phyloP scores from a whole-genome alignment of 2,888 invertebrate species.

The Geophilus truncorum region DNA sequence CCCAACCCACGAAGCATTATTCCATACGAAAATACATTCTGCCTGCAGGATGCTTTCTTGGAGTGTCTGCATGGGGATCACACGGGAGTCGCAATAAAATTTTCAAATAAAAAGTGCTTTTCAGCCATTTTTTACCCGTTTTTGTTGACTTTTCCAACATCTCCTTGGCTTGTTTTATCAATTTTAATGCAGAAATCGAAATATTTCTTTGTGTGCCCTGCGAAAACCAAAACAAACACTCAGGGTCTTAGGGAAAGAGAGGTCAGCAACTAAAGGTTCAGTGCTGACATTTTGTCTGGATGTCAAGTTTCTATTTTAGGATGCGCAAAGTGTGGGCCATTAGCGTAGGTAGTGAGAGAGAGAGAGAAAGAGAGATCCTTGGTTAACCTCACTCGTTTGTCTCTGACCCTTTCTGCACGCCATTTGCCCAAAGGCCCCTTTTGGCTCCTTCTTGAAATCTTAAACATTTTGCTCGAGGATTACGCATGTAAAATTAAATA shows the following conservation, averaged over 20 bases:
- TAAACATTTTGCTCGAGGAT: not conserved
- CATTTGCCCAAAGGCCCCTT: not conserved
- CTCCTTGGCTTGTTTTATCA: not conserved
- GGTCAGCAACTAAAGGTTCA: not conserved
- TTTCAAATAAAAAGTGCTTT: slow-evolving; percentile 27
- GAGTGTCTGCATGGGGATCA: not conserved
- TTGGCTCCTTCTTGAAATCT: not conserved
- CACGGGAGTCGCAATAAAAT: not conserved
- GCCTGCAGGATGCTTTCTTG: not conserved
- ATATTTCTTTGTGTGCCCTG: not conserved
- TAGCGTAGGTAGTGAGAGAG: not conserved
- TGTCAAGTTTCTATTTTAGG: slow-evolving; percentile 1
- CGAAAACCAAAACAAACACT: slow-evolving; percentile 8
- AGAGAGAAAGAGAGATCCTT: not conserved
- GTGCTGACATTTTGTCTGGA: not conserved
- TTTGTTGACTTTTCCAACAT: not conserved
- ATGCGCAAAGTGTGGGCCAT: not conserved
- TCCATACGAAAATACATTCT: not conserved
- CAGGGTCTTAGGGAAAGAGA: not conserved
- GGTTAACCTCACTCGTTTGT: slow-evolving; percentile 27
- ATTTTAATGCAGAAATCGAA: not conserved
- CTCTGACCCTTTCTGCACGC: slow-evolving; percentile 8
- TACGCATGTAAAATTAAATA: slow-evolving; percentile 19
- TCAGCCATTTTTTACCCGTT: not conserved
- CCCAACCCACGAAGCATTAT: not conserved